Base-by-base conservation (phyloP, 2,797 vertebrate genomes). In the Epinephelus awoara region DNA sequence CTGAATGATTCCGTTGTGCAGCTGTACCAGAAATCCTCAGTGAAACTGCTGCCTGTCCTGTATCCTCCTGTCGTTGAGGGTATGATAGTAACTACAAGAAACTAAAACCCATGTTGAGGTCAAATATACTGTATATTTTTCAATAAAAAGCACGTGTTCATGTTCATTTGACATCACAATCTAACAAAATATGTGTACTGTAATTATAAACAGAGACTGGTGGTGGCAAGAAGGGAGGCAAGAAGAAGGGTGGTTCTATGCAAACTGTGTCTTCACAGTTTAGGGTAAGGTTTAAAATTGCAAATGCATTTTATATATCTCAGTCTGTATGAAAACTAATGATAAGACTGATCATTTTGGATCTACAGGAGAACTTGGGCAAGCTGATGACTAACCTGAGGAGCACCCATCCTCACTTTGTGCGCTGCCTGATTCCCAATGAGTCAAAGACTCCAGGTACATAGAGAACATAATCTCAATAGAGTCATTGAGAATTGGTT, bases 371-470 rank as follows among this genome's bases (percentile, higher is more conserved):
- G 89, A 98, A 98, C 88, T 93, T 98, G 86, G 97, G 96, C 75
- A 97, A 97, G 83, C 93, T 98, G 91, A 97, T 97, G 97, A 91
- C 95, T 3, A 97, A 97, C 81, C 57, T 97, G 14, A 25, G 6
- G 78, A 96, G 96, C 84, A 97, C 97, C 1, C 96, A 34, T 34
- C 97, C 96, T 65, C 96, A 97, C 86, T 97, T 97, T 95, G 97
- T 98, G 69, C 96, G 97, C 11, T 98, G 97, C 40, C 85, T 98
- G 90, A 98, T 98, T 69, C 97, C 97, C 64, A 98, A 98, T 87
- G 97, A 98, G 89, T 96, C 96, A 1, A 98, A 98, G 93, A 97
- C 95, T 79, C 97, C 97, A 88, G 97, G 97, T 97, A 95, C 89
- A 76, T 40, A 25, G 2, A 52, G 0, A 61, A 49, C 9, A 38